Evolutionary conservation across 2,797 vertebrate genomes (phyloP), one percentile per base, ranked within the genome.

Genomic region (Lagocephalus sceleratus): DNA sequence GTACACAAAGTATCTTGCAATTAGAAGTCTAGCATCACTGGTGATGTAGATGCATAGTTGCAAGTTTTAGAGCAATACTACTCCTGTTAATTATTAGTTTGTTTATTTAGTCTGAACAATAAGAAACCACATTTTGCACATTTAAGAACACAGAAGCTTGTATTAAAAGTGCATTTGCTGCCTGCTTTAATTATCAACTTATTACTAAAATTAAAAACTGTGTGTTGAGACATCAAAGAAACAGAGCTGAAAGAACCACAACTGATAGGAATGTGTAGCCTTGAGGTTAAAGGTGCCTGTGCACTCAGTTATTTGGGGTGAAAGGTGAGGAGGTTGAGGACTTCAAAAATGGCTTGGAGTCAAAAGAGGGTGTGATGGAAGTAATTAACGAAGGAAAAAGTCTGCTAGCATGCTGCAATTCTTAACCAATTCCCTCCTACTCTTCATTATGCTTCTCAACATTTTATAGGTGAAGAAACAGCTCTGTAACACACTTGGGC

Each of bases 331-430:
- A 66, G 45, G 54, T 49, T 62, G 47, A 54, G 55, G 59, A 47
- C 66, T 71, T 78, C 60, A 3, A 68, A 78, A 69, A 19, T 47
- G 26, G 53, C n/a, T 63, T 5, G 29, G 52, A 70, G 52, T 50
- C 54, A 48, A 53, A 64, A 61, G 59, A 66, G 70, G 60, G 73
- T 61, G 66, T 75, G 68, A 84, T 82, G 83, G 83, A 85, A 85
- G 82, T 85, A 82, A 87, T 88, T 86, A 83, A 82, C 82, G 71
- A 66, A 83, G 68, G 44, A 76, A 72, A 54, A 57, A 60, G 43
- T 54, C 66, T 60, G 66, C 59, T 2, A 47, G 73, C 68, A 55
- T 61, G 65, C 76, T 14, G 57, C 72, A 73, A 51, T 67, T 75
- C 57, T 64, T 59, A 63, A 82, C 68, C 66, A 10, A 76, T 75